Evolutionary conservation across 2,888 invertebrate genomes (phyloP).

Genomic region (Noctua comes): DNA sequence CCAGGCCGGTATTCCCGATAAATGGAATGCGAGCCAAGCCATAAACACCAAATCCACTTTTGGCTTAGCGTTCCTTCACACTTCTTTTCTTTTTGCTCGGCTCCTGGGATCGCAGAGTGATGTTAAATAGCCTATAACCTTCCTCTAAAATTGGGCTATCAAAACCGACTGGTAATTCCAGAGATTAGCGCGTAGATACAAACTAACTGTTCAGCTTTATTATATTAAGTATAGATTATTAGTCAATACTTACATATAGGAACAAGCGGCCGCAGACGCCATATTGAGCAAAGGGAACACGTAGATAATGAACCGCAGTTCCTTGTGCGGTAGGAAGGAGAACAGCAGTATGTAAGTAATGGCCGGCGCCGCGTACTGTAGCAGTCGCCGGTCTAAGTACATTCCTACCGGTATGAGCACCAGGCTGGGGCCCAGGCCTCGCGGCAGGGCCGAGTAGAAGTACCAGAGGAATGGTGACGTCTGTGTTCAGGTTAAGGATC

Average conservation of each 20-base stretch:
- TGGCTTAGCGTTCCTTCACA: too few species aligned
- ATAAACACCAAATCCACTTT: too few species aligned
- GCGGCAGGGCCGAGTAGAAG: slow-evolving; percentile 98
- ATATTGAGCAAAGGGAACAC: slow-evolving; percentile 98
- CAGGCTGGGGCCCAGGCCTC: slow-evolving; percentile 96
- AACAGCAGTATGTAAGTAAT: slow-evolving; percentile 96
- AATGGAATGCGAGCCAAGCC: too few species aligned
- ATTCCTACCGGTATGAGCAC: slow-evolving; percentile 95
- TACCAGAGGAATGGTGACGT: slow-evolving; percentile 99
- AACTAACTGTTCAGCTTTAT: background rate
- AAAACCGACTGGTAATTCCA: background rate
- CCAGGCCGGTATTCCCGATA: too few species aligned
- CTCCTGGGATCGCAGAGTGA: too few species aligned
- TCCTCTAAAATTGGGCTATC: background rate
- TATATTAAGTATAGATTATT: too few species aligned
- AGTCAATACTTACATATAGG: slow-evolving; percentile 94
- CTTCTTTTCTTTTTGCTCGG: too few species aligned
- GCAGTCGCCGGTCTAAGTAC: slow-evolving; percentile 93
- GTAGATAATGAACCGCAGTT: slow-evolving; percentile 99
- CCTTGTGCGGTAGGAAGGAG: slow-evolving; percentile 99
- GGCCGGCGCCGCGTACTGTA: slow-evolving; percentile 93
- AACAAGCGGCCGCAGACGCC: slow-evolving; percentile 96
- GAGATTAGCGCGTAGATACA: background rate
- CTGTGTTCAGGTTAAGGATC: slow-evolving; percentile 85
- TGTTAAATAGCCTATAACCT: background rate